Conservation (phyloP, 2,888 invertebrate species). For the Ornithoptera alexandrae region DNA sequence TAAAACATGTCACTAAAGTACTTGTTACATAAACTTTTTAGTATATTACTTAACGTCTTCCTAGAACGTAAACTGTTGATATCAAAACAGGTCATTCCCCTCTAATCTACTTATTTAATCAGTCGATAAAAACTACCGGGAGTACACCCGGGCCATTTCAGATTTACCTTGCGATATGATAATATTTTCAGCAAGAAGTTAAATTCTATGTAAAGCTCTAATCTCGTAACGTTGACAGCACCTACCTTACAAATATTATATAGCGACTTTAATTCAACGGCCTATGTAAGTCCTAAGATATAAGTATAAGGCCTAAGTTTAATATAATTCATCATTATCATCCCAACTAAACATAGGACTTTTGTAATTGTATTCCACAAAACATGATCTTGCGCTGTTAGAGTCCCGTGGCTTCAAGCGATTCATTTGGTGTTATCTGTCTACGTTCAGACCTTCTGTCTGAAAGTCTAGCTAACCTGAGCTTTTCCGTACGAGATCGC, state of each 20-base stretch:
- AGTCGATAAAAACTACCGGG: slow-evolving; percentile 13
- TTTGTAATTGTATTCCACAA: too few species aligned
- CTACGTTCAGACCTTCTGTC: too few species aligned
- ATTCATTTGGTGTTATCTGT: too few species aligned
- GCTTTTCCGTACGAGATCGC: too few species aligned
- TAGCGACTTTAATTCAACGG: neutral
- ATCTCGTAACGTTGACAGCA: neutral
- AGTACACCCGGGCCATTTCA: neutral
- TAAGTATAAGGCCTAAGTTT: too few species aligned
- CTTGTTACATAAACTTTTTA: neutral
- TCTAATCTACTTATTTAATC: slow-evolving; percentile 23
- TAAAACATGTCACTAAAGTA: neutral
- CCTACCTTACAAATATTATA: too few species aligned
- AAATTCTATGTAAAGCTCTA: neutral
- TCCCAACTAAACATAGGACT: too few species aligned
- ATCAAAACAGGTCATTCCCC: slow-evolving; percentile 14
- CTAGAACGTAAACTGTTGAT: slow-evolving; percentile 19
- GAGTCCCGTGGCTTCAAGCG: too few species aligned
- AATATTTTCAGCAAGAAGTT: neutral
- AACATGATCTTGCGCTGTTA: too few species aligned
- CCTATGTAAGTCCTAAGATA: neutral
- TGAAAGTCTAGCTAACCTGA: too few species aligned
- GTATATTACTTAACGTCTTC: slow-evolving; percentile 4
- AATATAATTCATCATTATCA: too few species aligned
- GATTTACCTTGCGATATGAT: slow-evolving; percentile 4